Base-by-base conservation (phyloP, 1,140 invertebrate genomes). In the Odontomachus brunneus region DNA sequence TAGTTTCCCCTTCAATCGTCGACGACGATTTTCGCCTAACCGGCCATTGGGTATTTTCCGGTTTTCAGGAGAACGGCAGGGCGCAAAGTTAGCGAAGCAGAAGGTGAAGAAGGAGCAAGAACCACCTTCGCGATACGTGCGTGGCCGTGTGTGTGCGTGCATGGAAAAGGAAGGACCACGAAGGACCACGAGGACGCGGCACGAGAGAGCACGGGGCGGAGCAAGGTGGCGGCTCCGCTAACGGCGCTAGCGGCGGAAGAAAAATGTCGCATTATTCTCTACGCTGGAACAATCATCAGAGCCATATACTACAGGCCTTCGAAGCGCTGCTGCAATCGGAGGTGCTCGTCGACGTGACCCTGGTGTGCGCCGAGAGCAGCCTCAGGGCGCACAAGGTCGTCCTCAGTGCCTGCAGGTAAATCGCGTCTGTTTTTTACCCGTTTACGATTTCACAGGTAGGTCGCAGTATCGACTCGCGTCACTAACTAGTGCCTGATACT, bases 251-350 rank as follows among this genome's bases (percentile, higher is more conserved):
- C 83, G 88, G 84, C 89, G 85, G 82, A 82, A 84, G 85, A 92
- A 93, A 91, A 82, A 94, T 94, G 93, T 94, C 97, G 89, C 97
- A 98, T 92, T 98, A 98, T 93, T 98, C 97, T 89, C 95, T 98
- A 83, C 96, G 97, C 94, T 98, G 98, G 98, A 98, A 98, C 95
- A 98, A 98, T 94, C 97, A 98, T 95, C 97, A 97, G 91, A 96
- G 95, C 74, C 97, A 98, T 94, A 96, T 98, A 92, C 95, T 98
- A 83, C 95, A 96, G 84, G 96, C 97, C 19, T 98, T 98, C 94
- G 97, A 98, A 89, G 96, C 96, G 11, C 95, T 98, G 59, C 95
- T 98, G 62, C 96, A 97, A 88, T 96, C 96, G 22, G 97, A 98
- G 92, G 96, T 96, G 3, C 96, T 98, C 57, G 97, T 98, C 59